Evolutionary conservation across 2,113 vertebrate species (phyloP).

Genomic region (Malaclemys terrapin): DNA sequence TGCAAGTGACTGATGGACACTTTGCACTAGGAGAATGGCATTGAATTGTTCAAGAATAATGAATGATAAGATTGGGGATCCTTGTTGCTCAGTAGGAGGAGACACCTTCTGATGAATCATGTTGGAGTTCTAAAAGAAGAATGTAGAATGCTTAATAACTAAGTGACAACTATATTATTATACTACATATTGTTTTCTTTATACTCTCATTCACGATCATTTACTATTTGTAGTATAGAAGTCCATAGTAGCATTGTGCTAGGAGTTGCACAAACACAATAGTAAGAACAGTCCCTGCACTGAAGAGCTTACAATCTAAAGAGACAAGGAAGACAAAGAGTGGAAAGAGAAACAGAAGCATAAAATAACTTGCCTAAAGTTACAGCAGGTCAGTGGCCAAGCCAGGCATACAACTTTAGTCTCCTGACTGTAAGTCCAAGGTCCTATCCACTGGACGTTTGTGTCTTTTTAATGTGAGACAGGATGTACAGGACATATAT

Average conservation of each 20-base stretch:
- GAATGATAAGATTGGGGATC: conserved; percentile 91
- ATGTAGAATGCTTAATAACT: neutral
- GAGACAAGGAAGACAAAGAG: neutral
- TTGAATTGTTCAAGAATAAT: conserved; percentile 92
- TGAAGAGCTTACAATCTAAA: neutral
- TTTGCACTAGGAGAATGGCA: conserved; percentile 91
- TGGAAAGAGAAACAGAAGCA: neutral
- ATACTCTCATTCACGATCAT: neutral
- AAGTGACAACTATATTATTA: neutral
- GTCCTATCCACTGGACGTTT: neutral
- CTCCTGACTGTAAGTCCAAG: neutral
- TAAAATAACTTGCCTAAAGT: neutral
- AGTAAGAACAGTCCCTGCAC: neutral
- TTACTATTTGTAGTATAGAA: neutral
- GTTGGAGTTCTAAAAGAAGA: conserved; percentile 86
- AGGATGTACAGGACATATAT: neutral
- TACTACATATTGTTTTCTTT: neutral
- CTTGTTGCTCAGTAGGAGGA: conserved; percentile 87
- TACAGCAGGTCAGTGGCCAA: neutral
- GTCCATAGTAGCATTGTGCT: neutral
- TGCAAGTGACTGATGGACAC: conserved; percentile 95
- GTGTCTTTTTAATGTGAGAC: neutral
- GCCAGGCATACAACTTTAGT: neutral
- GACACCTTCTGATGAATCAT: conserved; percentile 94
- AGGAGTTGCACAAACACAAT: neutral